Conservation (phyloP, 2,113 vertebrate species). For the Eclectus roratus region DNA sequence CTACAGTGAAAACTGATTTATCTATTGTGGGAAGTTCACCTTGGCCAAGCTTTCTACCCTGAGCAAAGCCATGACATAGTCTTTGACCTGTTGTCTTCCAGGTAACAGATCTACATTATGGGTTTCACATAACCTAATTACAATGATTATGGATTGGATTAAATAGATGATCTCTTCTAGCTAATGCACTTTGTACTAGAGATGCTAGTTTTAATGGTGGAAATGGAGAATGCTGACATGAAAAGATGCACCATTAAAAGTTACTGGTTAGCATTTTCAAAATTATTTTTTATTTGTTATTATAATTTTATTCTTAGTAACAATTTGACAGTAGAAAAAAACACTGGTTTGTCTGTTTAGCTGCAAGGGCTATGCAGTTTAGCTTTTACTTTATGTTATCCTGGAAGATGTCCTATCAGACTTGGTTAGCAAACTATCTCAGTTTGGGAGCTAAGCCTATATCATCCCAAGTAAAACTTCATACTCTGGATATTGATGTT, state of each 20-base stretch:
- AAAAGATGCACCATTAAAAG: neutral
- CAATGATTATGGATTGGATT: neutral
- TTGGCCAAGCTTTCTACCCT: neutral
- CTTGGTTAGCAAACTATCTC: neutral
- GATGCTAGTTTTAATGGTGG: neutral
- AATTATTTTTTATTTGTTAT: neutral
- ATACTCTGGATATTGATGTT: neutral
- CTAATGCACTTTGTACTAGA: neutral
- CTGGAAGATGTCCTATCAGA: neutral
- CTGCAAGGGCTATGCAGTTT: neutral
- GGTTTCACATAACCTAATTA: neutral
- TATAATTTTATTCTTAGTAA: neutral
- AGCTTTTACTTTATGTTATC: neutral
- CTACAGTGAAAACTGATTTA: neutral
- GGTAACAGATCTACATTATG: neutral
- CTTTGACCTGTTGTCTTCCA: neutral
- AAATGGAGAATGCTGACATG: neutral
- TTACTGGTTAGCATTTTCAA: rapidly evolving
- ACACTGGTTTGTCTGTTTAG: neutral
- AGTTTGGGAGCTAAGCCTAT: neutral
- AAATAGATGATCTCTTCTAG: neutral
- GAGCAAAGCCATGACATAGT: neutral
- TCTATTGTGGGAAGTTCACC: rapidly evolving
- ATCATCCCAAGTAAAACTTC: neutral
- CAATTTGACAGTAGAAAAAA: neutral